Conservation (phyloP, 2,797 vertebrate genomes). For the Melanotaenia pygmaea region DNA sequence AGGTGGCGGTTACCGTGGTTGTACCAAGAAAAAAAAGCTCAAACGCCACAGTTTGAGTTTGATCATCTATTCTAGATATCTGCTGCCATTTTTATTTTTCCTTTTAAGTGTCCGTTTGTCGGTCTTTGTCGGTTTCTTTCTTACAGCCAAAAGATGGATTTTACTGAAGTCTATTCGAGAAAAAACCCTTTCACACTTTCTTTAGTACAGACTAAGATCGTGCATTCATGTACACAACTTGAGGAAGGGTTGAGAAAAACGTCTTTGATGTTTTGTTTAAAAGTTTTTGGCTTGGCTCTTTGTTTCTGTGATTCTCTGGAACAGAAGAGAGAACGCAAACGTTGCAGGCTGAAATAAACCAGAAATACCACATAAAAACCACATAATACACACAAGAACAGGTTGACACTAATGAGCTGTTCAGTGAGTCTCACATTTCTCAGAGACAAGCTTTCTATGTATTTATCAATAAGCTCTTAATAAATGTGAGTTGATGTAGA, state of each 20-base stretch:
- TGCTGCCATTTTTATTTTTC: no score
- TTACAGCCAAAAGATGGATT: neutral
- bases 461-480: neutral
- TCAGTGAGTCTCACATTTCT: neutral
- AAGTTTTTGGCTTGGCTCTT: neutral
- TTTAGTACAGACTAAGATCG: neutral
- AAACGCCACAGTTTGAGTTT: no score
- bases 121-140: neutral
- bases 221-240: neutral
- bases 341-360: neutral
- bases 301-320: neutral
- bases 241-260: neutral
- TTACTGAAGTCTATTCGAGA: neutral
- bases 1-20: neutral
- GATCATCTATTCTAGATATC: no score
- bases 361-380: neutral
- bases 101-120: no score
- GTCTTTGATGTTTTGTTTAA: neutral
- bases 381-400: neutral
- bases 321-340: neutral
- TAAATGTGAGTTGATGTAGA: neutral
- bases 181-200: neutral
- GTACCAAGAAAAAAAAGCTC: no score
- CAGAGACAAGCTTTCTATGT: no score
- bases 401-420: neutral